Base-by-base conservation (phyloP, 2,888 invertebrate genomes). In the Parelbella ahira region DNA sequence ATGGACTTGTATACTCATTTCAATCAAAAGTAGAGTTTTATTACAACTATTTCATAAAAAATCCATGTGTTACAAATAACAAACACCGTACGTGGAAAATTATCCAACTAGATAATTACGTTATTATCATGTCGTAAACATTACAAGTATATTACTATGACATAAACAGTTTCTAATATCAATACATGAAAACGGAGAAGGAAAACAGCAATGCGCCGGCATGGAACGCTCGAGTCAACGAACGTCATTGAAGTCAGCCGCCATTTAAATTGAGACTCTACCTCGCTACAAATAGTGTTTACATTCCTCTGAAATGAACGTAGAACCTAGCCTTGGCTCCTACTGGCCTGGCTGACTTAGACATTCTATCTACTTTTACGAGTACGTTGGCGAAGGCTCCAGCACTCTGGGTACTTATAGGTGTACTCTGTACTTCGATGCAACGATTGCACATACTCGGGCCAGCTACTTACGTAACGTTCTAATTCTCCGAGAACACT, bases 291-390 rank as follows among this genome's bases (percentile, higher is more conserved):
- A 30, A 60, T 68, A 79, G 51, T 62, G 80, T 65, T 57, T 47
- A 63, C 53, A 65, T 49, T 78, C 11, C 37, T 47, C 33, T 60
- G 63, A 21, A 28, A n/a, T 18, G 21, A 27, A 52, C 49, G 46
- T 53, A 54, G 73, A 82, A 78, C 74, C 79, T 86, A 86, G 86
- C 86, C 86, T 87, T 86, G 86, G 86, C 86, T 87, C 69, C 70
- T 78, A 83, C 84, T 86, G 83, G 84, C 84, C 83, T 82, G 78
- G 80, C 86, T 86, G 86, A 84, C 84, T 87, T 87, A 87, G 86
- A 87, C 86, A 86, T 87, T 87, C 86, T 87, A 87, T 86, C 86
- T 84, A 87, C 86, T 87, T 86, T 87, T 87, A 86, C 80, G 68
- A 81, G 82, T 81, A 82, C 83, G 77, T 78, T 65, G 64, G 70